Conservation (phyloP, 2,888 invertebrate species). For the Labia minor region DNA sequence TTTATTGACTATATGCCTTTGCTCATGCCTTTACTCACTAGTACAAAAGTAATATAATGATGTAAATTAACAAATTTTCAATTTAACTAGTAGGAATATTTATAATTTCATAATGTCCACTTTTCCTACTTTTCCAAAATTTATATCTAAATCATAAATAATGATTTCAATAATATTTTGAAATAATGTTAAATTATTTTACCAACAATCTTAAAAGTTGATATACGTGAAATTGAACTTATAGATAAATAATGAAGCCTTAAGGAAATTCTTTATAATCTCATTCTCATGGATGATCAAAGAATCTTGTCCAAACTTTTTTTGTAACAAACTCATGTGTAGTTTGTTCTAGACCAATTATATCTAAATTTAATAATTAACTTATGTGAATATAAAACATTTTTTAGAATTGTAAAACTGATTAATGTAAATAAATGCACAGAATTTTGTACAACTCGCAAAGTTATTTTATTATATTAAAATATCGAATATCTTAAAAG, state of each 20-base stretch:
- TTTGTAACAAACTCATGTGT: background rate
- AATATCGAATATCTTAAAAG: too few species aligned
- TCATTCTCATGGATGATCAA: background rate
- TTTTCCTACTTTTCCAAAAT: too few species aligned
- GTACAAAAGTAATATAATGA: too few species aligned
- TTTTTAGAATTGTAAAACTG: slow-evolving; percentile 21
- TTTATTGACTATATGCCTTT: too few species aligned
- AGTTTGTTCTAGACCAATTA: background rate
- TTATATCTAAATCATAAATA: too few species aligned
- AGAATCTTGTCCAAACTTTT: background rate
- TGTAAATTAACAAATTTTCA: too few species aligned
- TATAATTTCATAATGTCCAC: background rate
- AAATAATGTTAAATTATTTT: too few species aligned
- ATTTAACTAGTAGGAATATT: too few species aligned
- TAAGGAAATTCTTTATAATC: background rate
- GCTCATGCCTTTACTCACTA: too few species aligned
- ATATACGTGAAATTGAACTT: too few species aligned
- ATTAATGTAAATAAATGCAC: slow-evolving; percentile 24
- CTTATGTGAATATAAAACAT: slow-evolving; percentile 18
- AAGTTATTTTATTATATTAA: background rate
- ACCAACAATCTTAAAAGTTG: too few species aligned
- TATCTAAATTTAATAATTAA: background rate
- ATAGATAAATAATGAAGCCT: background rate
- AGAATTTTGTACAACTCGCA: slow-evolving; percentile 15
- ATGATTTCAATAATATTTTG: too few species aligned